A percentile compares a stretch with the other conserved stretches of the same genome.
phyloP scores from a whole-genome alignment of 2,888 invertebrate genomes.

The Anoplius nigerrimus region DNA sequence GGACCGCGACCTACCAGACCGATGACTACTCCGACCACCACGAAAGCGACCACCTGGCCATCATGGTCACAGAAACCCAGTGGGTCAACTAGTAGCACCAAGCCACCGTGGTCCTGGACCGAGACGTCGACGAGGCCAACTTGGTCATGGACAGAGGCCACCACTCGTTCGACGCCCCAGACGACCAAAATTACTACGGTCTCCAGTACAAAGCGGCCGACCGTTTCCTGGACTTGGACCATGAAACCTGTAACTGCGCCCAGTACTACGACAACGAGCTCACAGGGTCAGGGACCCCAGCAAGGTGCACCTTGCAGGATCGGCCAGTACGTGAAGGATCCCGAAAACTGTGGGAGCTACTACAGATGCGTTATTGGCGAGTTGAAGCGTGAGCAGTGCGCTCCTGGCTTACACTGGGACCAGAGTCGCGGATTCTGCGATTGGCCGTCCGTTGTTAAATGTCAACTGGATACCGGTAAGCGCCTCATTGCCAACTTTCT shows the following conservation, averaged over 20 bases:
- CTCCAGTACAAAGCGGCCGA: background rate
- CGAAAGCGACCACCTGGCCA: slow-evolving; percentile 66
- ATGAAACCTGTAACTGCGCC: slow-evolving; percentile 59
- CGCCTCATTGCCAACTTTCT: background rate
- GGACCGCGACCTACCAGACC: slow-evolving; percentile 57
- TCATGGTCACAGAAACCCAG: slow-evolving; percentile 65
- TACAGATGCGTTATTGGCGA: slow-evolving; percentile 86
- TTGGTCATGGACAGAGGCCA: too few species aligned
- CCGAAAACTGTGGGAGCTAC: slow-evolving; percentile 84
- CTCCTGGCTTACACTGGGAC: slow-evolving; percentile 90
- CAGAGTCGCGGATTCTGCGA: slow-evolving; percentile 82
- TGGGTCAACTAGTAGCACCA: slow-evolving; percentile 55
- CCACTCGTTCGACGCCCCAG: slow-evolving; percentile 22
- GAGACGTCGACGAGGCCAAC: slow-evolving; percentile 58
- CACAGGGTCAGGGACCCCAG: slow-evolving; percentile 70
- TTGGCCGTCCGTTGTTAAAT: slow-evolving; percentile 87
- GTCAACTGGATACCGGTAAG: slow-evolving; percentile 70
- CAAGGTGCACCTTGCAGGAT: slow-evolving; percentile 68
- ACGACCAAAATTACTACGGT: background rate
- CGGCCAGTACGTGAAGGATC: slow-evolving; percentile 78
- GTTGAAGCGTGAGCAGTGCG: slow-evolving; percentile 84
- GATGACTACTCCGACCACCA: slow-evolving; percentile 59
- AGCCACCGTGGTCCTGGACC: slow-evolving; percentile 64
- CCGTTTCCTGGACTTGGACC: slow-evolving; percentile 22
- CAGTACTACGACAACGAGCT: slow-evolving; percentile 67